Conservation (phyloP, 2,113 vertebrate genomes). For the Muntiacus reevesi region DNA sequence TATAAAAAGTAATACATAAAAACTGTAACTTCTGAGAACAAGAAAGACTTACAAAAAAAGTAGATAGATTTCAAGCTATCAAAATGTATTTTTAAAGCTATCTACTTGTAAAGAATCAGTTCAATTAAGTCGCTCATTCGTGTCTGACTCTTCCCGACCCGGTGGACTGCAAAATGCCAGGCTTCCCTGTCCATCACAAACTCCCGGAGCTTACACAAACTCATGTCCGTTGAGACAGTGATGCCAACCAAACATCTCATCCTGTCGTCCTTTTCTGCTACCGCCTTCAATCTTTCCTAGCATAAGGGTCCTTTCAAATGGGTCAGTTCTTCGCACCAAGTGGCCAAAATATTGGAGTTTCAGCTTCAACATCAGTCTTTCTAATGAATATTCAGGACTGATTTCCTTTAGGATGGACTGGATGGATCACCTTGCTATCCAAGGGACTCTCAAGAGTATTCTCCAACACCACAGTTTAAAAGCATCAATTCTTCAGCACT, state of each 20-base stretch:
- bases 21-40: rapidly evolving
- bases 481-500: neutral
- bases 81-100: neutral
- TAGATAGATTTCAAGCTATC: neutral
- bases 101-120: neutral
- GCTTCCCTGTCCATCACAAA: neutral
- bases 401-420: neutral
- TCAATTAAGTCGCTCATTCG: neutral
- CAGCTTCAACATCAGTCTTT: neutral
- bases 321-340: neutral
- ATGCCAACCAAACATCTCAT: neutral
- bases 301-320: neutral
- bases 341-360: neutral
- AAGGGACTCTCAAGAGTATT: neutral
- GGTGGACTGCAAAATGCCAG: neutral
- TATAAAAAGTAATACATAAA: neutral
- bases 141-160: rapidly evolving
- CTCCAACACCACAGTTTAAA: neutral
- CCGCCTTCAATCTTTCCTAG: neutral
- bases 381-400: neutral
- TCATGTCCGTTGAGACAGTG: rapidly evolving
- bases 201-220: neutral
- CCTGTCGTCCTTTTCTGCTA: neutral
- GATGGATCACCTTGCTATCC: neutral
- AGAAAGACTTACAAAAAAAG: neutral